These are phyloP conservation scores for Eugnorisma glareosa DNA, from an alignment of 2,888 invertebrate species.

Conservation along the genomic window DNA sequence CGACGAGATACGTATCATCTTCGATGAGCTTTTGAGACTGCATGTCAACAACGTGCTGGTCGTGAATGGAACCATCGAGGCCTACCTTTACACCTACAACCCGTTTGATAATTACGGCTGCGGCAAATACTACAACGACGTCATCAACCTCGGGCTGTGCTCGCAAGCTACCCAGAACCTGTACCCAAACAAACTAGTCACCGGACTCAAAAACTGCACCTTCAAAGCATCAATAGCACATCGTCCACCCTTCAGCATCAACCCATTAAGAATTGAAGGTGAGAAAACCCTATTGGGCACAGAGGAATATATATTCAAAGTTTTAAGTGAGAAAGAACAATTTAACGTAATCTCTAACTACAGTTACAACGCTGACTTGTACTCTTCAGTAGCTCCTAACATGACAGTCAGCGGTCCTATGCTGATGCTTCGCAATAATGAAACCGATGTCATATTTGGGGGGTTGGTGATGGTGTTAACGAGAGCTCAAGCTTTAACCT, in stretches of 20 bases:
- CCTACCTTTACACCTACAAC: constrained; percentile 78
- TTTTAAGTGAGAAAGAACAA: constrained; percentile 54
- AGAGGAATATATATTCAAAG: constrained; percentile 58
- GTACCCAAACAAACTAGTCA: constrained; percentile 72
- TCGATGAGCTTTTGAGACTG: constrained; percentile 70
- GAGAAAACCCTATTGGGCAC: constrained; percentile 47
- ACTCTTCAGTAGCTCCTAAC: constrained; percentile 45
- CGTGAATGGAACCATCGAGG: constrained; percentile 69
- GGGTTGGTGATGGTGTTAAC: constrained; percentile 57
- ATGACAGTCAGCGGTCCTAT: constrained; percentile 63
- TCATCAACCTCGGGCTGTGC: constrained; percentile 76
- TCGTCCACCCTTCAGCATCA: constrained; percentile 75
- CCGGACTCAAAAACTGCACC: constrained; percentile 76
- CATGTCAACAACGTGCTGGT: constrained; percentile 74
- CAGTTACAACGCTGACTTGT: constrained; percentile 36
- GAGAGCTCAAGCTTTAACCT: constrained; percentile 67
- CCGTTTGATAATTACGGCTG: constrained; percentile 80
- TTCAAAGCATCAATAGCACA: constrained; percentile 73
- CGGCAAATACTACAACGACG: constrained; percentile 74
- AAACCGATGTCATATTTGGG: constrained; percentile 66
- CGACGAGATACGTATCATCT: constrained; percentile 67
- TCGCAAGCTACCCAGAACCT: constrained; percentile 56
- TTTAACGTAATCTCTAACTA: constrained; percentile 56
- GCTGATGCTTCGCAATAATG: constrained; percentile 62
- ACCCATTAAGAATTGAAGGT: constrained; percentile 54